These are phyloP conservation scores for Pseudanteris insignis DNA, from an alignment of 2,888 invertebrate genomes.

Conservation along the genomic window DNA sequence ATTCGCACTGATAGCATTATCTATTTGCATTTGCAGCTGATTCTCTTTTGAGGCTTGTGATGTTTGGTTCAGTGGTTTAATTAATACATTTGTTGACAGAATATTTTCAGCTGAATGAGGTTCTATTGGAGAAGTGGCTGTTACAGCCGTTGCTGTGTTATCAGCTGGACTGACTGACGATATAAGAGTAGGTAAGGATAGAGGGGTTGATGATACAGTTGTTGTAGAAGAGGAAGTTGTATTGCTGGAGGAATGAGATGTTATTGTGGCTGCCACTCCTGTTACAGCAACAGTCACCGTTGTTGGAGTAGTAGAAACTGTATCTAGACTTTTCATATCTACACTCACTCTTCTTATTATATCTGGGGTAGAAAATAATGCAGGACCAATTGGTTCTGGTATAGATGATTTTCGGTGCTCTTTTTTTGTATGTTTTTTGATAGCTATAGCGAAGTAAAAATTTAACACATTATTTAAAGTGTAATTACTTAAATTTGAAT, in stretches of 20 bases:
- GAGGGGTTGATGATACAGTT: background rate
- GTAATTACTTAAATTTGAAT: too few species aligned
- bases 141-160: background rate
- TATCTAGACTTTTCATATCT: conserved; percentile 55
- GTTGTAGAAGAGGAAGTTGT: background rate
- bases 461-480: too few species aligned
- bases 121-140: background rate
- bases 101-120: background rate
- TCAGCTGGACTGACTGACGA: background rate
- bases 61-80: background rate
- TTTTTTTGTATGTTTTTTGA: conserved; percentile 59
- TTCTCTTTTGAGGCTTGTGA: conserved; percentile 17
- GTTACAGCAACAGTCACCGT: background rate
- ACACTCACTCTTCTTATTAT: conserved; percentile 74
- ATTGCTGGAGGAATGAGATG: background rate
- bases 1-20: conserved; percentile 23
- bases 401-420: conserved; percentile 72
- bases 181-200: too few species aligned
- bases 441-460: conserved; percentile 45
- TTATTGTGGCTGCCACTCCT: background rate
- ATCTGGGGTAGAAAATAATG: conserved; percentile 81
- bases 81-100: background rate
- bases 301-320: conserved; percentile 36
- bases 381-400: conserved; percentile 70
- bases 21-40: conserved; percentile 37